phyloP scores from a whole-genome alignment of 2,797 vertebrate genomes.

The Morelia viridis region DNA sequence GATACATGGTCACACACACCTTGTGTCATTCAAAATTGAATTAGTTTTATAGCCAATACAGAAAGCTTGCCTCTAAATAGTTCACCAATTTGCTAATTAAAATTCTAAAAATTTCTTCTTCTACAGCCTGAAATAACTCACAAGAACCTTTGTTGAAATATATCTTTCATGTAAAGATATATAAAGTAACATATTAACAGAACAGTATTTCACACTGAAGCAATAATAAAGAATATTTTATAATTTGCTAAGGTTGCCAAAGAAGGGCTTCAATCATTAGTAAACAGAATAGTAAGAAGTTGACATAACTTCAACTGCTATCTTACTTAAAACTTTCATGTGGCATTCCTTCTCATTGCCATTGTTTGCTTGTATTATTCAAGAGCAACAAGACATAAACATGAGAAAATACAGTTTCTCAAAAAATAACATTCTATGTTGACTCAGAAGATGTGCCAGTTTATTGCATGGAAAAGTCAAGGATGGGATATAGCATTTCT shows the following conservation, averaged over 20 bases:
- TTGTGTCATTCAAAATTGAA: background rate
- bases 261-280: background rate
- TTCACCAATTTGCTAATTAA: background rate
- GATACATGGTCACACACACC: rapidly evolving
- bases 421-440: background rate
- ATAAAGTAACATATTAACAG: background rate
- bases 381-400: background rate
- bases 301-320: background rate
- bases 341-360: background rate
- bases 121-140: background rate
- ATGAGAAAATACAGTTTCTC: background rate
- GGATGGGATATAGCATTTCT: background rate
- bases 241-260: background rate
- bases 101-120: background rate
- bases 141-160: background rate
- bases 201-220: background rate
- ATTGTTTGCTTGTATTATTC: background rate
- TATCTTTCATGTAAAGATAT: background rate
- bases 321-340: background rate
- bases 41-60: background rate
- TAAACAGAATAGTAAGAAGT: background rate
- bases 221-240: background rate
- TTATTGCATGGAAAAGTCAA: background rate
- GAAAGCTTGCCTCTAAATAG: background rate
- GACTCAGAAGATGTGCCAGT: background rate